Evolutionary conservation across 2,888 invertebrate genomes (phyloP).

Genomic region (Pyrochroa serraticornis): DNA sequence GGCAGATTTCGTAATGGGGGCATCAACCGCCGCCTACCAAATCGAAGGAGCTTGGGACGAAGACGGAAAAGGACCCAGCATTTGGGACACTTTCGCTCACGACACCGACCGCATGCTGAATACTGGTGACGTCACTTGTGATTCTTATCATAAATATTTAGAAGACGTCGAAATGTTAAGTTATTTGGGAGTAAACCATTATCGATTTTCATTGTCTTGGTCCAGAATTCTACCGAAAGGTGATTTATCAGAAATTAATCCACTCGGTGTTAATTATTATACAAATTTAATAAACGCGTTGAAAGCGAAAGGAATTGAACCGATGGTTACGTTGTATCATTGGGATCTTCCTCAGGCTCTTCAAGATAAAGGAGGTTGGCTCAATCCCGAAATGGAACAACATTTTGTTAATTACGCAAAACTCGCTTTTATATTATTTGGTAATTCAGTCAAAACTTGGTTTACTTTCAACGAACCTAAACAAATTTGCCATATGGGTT

Average conservation of each 20-base stretch:
- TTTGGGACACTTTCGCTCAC: conserved; percentile 24
- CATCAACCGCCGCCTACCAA: conserved; percentile 26
- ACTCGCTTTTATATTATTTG: conserved; percentile 46
- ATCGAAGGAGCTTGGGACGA: conserved; percentile 30
- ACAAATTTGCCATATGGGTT: neutral
- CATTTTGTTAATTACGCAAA: conserved; percentile 63
- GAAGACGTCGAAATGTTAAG: conserved; percentile 27
- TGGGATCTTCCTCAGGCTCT: conserved; percentile 63
- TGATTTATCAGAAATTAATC: conserved; percentile 61
- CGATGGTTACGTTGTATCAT: conserved; percentile 60
- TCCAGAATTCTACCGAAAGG: conserved; percentile 66
- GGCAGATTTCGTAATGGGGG: conserved; percentile 5
- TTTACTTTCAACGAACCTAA: conserved; percentile 61
- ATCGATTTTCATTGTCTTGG: conserved; percentile 62
- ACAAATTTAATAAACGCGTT: conserved; percentile 64
- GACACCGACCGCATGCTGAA: neutral
- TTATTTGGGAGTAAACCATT: conserved; percentile 24
- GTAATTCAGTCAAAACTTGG: conserved; percentile 53
- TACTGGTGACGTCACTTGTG: conserved; percentile 29
- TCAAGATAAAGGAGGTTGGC: conserved; percentile 55
- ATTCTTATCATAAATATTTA: conserved; percentile 28
- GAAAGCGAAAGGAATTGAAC: conserved; percentile 59
- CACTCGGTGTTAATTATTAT: conserved; percentile 67
- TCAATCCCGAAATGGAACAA: conserved; percentile 60
- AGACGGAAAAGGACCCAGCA: conserved; percentile 8